Conservation (phyloP, 92 coral and sea anemone species). For the Actinostola sp. region DNA sequence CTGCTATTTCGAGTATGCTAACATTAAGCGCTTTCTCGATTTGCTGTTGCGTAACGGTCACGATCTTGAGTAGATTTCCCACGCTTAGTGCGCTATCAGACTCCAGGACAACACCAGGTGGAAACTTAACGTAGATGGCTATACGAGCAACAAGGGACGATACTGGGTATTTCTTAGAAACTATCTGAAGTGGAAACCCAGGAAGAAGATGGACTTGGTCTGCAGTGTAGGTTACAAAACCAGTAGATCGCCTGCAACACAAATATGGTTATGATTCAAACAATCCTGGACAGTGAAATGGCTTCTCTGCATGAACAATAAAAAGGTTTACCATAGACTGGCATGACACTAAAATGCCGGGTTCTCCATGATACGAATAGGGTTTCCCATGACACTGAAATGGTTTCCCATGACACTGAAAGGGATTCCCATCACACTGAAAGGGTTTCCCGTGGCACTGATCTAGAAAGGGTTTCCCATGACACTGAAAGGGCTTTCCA, state of each 20-base stretch:
- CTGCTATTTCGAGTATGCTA: constrained; percentile 22
- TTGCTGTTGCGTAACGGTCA: constrained; percentile 7
- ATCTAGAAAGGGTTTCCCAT: no score
- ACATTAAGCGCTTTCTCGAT: constrained; percentile 35
- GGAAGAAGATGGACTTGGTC: constrained; percentile 51
- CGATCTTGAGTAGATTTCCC: constrained; percentile 12
- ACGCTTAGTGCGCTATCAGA: constrained; percentile 12
- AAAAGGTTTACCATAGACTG: not conserved
- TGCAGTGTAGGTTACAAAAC: constrained; percentile 23
- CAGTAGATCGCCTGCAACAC: constrained; percentile 15
- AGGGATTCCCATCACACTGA: no score
- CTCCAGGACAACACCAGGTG: constrained; percentile 35
- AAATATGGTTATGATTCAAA: not conserved
- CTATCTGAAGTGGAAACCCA: constrained; percentile 41
- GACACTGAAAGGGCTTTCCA: no score
- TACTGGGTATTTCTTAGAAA: constrained; percentile 2
- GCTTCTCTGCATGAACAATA: not conserved
- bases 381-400: no score
- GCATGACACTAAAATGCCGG: no score
- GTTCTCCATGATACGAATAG: no score
- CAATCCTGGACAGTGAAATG: not conserved
- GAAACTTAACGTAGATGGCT: constrained; percentile 47
- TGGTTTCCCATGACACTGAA: no score
- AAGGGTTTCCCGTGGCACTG: no score
- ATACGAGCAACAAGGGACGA: constrained; percentile 19